A percentile compares a stretch with the other conserved stretches of the same genome.
Evolutionary conservation across 2,797 vertebrate species (phyloP).

Genomic region (Tapirus indicus): DNA sequence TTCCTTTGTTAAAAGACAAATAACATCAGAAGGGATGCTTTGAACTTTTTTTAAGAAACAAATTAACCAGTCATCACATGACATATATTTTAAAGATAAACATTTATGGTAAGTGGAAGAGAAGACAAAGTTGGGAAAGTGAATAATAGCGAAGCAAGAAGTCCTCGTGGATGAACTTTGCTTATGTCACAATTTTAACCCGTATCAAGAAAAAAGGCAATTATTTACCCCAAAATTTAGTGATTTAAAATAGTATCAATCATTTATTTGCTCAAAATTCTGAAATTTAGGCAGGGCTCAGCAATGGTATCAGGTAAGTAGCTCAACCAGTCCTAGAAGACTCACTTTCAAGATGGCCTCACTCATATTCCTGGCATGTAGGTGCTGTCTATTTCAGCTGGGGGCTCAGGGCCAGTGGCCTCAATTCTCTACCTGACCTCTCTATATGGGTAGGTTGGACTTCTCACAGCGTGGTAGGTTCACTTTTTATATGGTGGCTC

Average conservation of each 20-base stretch:
- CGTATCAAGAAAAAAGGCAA: background rate
- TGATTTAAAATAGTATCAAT: background rate
- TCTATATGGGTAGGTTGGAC: background rate
- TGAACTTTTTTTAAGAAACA: background rate
- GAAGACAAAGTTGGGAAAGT: background rate
- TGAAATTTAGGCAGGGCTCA: background rate
- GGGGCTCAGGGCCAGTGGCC: background rate
- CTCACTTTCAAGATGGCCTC: background rate
- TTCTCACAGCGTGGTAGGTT: background rate
- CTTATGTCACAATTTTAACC: constrained; percentile 4
- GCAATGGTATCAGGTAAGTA: background rate
- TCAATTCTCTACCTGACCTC: background rate
- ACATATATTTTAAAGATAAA: background rate
- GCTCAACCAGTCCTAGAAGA: background rate
- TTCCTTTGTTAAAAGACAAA: background rate
- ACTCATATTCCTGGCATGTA: background rate
- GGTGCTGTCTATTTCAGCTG: background rate
- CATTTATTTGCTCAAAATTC: constrained; percentile 35
- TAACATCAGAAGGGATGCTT: background rate
- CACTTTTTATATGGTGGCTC: background rate
- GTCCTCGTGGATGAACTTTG: background rate
- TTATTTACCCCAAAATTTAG: background rate
- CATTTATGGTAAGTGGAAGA: background rate
- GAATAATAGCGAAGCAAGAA: background rate
- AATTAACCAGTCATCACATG: background rate